Evolutionary conservation across 2,797 vertebrate species (phyloP).

Genomic region (Sebastes vulpes): DNA sequence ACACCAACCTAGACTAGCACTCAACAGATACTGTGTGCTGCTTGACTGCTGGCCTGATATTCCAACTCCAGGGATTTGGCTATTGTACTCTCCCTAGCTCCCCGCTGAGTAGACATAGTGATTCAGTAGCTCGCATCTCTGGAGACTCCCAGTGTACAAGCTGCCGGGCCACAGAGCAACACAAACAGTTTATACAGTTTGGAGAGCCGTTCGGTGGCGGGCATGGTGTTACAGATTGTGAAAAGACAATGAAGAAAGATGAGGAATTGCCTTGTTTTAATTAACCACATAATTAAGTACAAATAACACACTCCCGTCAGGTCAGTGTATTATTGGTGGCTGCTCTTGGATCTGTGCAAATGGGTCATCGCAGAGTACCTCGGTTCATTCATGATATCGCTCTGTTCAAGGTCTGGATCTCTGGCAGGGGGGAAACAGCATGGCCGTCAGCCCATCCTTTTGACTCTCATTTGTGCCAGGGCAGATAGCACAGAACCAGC

Average conservation of each 20-base stretch:
- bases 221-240: background rate
- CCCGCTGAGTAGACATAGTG: conserved; percentile 35
- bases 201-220: background rate
- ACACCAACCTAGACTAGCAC: conserved; percentile 6
- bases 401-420: conserved; percentile 35
- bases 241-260: conserved; percentile 3
- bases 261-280: conserved; percentile 11
- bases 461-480: conserved; percentile 56
- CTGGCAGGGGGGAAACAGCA: conserved; percentile 37
- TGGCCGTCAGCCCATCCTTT: conserved; percentile 46
- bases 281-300: background rate
- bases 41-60: conserved; percentile 36
- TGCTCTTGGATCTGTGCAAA: conserved; percentile 26
- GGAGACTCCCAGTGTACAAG: conserved; percentile 31
- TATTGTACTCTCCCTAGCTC: conserved; percentile 28
- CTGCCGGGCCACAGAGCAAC: conserved; percentile 31
- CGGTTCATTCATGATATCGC: conserved; percentile 41
- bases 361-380: conserved; percentile 26
- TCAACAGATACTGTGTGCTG: conserved; percentile 22
- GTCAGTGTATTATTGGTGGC: conserved; percentile 7
- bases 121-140: conserved; percentile 51
- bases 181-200: conserved; percentile 15
- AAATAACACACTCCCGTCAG: conserved; percentile 1
- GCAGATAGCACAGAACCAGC: conserved; percentile 54
- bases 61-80: conserved; percentile 44